A percentile compares a stretch with the other conserved stretches of the same genome.
Conservation (phyloP, 2,113 vertebrate genomes). For the Orthochromis indermauri region DNA sequence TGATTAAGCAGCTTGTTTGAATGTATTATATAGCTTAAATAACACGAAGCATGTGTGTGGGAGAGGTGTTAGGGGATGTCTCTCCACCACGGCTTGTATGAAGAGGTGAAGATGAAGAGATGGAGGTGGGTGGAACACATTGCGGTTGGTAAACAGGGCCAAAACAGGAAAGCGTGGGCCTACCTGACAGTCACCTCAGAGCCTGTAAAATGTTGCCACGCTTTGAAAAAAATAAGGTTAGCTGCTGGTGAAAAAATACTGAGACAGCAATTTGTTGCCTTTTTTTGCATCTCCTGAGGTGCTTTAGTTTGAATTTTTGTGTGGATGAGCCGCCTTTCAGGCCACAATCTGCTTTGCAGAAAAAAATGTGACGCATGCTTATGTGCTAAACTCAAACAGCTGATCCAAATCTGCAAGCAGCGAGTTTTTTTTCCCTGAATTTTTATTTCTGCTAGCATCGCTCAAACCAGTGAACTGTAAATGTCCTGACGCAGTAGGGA, state of each 20-base stretch:
- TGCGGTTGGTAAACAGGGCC: conserved; percentile 55
- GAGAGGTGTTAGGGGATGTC: conserved; percentile 21
- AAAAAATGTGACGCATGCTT: neutral
- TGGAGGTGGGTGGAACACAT: conserved; percentile 50
- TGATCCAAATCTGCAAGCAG: neutral
- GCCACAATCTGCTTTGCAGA: neutral
- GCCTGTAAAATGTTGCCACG: conserved; percentile 5
- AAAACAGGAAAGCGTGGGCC: conserved; percentile 62
- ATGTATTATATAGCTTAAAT: neutral
- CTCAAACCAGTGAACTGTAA: neutral
- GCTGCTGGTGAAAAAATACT: neutral
- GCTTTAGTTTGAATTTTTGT: neutral
- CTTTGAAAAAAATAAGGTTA: neutral
- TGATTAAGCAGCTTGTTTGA: conserved; percentile 5
- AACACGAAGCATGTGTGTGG: conserved; percentile 13
- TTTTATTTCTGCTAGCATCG: neutral
- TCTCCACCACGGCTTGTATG: conserved; percentile 4
- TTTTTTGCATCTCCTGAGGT: neutral
- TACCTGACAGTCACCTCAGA: conserved; percentile 31
- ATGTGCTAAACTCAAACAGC: neutral
- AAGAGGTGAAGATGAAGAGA: conserved; percentile 42
- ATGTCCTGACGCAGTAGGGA: neutral
- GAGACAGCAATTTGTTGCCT: neutral
- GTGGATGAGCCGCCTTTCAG: neutral
- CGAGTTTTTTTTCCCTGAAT: neutral